A percentile compares a stretch with the other conserved stretches of the same genome.
Conservation (phyloP, 2,113 vertebrate species). For the Thryonomys swinderianus region DNA sequence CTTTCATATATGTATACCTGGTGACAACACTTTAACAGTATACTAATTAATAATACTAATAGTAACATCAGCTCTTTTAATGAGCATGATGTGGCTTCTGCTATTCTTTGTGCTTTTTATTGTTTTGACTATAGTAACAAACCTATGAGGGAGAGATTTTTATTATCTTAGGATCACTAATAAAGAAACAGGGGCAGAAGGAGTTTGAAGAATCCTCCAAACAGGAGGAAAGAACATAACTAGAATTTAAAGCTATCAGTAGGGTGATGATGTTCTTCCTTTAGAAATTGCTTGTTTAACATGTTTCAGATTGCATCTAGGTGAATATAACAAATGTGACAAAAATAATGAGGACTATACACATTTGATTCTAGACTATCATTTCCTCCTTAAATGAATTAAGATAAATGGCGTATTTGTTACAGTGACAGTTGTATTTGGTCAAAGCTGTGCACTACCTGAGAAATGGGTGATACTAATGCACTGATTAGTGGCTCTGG, state of each 20-base stretch:
- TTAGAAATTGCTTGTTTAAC: constrained; percentile 1
- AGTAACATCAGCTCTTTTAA: background rate
- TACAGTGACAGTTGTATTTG: background rate
- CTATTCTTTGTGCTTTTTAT: background rate
- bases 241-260: background rate
- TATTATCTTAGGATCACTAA: background rate
- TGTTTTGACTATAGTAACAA: background rate
- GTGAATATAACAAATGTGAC: background rate
- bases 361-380: background rate
- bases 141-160: background rate
- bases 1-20: background rate
- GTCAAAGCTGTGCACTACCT: background rate
- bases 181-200: background rate
- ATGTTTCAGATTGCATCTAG: background rate
- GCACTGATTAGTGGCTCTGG: background rate
- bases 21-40: background rate
- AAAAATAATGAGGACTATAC: background rate
- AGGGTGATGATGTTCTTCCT: background rate
- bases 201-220: background rate
- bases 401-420: background rate
- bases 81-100: background rate
- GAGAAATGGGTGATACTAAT: background rate
- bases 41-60: background rate
- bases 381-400: background rate
- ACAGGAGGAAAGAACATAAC: background rate